Evolutionary conservation across 1,140 invertebrate species (phyloP).

Genomic region (Zaprionus africanus): DNA sequence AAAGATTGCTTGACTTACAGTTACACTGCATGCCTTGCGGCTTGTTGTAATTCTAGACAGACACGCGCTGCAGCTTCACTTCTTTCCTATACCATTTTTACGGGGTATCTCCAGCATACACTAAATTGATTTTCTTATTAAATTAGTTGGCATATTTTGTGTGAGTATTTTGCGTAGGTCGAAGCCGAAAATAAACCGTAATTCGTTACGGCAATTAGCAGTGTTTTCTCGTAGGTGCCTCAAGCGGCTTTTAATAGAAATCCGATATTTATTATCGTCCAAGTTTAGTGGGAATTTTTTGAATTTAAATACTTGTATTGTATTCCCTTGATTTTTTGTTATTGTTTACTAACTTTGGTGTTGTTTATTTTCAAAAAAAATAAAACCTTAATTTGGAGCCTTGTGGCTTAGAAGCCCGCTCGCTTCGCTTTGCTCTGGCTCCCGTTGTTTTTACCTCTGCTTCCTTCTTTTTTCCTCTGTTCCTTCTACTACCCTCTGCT

Average conservation of each 20-base stretch:
- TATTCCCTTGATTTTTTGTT: not conserved
- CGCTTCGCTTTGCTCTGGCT: not conserved
- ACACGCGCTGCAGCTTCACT: not conserved
- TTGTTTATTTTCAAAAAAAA: not conserved
- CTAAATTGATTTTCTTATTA: conserved; percentile 11
- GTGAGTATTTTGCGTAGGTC: not conserved
- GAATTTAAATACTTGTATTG: conserved; percentile 12
- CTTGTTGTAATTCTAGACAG: not conserved
- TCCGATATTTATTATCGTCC: conserved; percentile 1
- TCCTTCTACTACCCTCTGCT: not conserved
- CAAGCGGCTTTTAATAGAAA: not conserved
- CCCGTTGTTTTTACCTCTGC: not conserved
- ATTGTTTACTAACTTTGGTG: not conserved
- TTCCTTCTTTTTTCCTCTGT: not conserved
- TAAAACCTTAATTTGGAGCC: not conserved
- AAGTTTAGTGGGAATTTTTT: not conserved
- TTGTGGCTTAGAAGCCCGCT: conserved; percentile 12
- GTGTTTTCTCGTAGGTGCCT: not conserved
- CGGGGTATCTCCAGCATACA: conserved; percentile 6
- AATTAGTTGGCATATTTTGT: conserved; percentile 5
- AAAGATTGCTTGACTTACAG: not conserved
- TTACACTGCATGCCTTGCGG: not conserved
- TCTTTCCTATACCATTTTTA: not conserved
- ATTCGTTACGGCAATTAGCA: conserved; percentile 34
- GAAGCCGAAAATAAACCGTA: conserved; percentile 1